phyloP scores from a whole-genome alignment of 2,888 invertebrate species.

The Orthonychiurus folsomi region DNA sequence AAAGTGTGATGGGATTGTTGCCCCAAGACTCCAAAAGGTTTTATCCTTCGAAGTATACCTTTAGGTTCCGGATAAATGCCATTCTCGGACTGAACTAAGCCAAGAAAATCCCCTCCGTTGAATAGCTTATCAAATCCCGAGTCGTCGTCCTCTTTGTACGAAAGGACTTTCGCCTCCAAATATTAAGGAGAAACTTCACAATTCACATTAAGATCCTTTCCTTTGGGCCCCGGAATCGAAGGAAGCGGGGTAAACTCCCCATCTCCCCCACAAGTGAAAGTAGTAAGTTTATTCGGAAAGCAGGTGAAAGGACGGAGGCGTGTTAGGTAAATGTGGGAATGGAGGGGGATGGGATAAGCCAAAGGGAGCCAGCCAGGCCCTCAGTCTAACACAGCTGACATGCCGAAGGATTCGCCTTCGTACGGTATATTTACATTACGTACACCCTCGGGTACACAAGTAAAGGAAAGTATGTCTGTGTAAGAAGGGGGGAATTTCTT shows the following conservation, averaged over 20 bases:
- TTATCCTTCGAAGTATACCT: neutral
- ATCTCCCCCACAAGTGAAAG: neutral
- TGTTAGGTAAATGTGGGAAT: slow-evolving; percentile 2
- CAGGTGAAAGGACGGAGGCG: neutral
- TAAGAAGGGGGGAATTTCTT: neutral
- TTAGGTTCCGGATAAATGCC: neutral
- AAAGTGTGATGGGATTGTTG: too few species aligned
- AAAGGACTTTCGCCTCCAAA: too few species aligned
- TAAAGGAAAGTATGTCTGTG: too few species aligned
- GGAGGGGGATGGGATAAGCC: neutral
- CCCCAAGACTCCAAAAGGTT: too few species aligned
- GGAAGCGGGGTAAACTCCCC: neutral
- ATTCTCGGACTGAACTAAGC: neutral
- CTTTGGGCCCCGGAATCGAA: neutral
- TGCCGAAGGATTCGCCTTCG: neutral
- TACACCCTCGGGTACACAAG: neutral
- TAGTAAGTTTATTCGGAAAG: neutral
- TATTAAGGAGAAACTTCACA: too few species aligned
- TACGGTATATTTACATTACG: neutral
- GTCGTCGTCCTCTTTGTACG: neutral
- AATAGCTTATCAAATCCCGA: neutral
- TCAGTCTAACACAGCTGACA: neutral
- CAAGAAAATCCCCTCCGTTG: neutral
- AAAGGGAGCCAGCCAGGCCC: neutral
- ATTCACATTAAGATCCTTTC: too few species aligned